These are phyloP conservation scores for Paraescarpia echinospica DNA, from an alignment of 1,140 invertebrate species.

Conservation along the genomic window DNA sequence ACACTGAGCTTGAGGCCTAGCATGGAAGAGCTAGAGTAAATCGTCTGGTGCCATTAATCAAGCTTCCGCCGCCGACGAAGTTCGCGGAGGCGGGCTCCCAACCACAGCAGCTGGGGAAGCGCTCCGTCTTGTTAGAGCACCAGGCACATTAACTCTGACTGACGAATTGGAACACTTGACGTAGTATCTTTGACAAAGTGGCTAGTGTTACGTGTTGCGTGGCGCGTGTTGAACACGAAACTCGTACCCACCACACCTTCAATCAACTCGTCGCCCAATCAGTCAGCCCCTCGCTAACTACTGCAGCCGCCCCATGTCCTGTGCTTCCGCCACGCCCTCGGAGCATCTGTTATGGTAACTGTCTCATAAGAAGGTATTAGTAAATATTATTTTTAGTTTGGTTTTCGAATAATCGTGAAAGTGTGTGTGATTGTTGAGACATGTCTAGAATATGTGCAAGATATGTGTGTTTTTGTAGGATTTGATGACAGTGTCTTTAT, in stretches of 20 bases:
- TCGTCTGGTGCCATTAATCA: neutral
- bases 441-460: neutral
- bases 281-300: neutral
- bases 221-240: neutral
- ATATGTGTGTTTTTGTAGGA: neutral
- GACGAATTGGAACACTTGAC: constrained; percentile 4
- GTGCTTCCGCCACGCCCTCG: neutral
- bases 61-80: neutral
- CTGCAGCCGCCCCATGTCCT: too few relatives aligned
- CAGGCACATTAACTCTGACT: neutral
- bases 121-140: neutral
- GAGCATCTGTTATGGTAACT: neutral
- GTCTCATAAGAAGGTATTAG: neutral
- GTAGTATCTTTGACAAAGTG: constrained; percentile 5
- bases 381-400: neutral
- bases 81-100: neutral
- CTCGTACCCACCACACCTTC: neutral
- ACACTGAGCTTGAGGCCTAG: too few relatives aligned
- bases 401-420: neutral
- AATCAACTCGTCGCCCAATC: neutral
- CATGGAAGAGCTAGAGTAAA: neutral
- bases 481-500: neutral
- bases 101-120: neutral
- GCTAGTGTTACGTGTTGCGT: neutral
- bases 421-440: neutral